A percentile compares a stretch with the other conserved stretches of the same genome.
These are phyloP conservation scores for Gymnocypris eckloni DNA, from an alignment of 2,797 vertebrate species.

Conservation along the genomic window DNA sequence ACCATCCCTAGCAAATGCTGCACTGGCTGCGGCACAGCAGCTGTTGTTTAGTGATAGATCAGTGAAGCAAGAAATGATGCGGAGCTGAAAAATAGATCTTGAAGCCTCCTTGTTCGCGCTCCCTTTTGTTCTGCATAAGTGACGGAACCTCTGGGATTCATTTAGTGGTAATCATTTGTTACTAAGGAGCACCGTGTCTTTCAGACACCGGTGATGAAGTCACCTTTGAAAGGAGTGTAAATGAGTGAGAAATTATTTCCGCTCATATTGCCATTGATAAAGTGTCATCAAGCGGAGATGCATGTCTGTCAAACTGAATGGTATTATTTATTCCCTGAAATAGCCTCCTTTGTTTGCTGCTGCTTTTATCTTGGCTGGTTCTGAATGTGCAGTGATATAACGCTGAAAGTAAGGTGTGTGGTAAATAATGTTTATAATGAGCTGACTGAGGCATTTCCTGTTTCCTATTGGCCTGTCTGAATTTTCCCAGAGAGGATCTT, in stretches of 20 bases:
- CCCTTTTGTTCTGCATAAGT: constrained; percentile 83
- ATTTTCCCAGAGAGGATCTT: constrained; percentile 72
- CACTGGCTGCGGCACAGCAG: constrained; percentile 80
- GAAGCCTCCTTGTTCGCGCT: constrained; percentile 76
- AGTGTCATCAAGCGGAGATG: constrained; percentile 59
- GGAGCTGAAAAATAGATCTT: constrained; percentile 83
- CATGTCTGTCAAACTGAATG: constrained; percentile 55
- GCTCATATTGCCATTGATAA: constrained; percentile 72
- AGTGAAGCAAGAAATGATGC: constrained; percentile 94
- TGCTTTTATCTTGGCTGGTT: constrained; percentile 13
- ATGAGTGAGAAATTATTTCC: constrained; percentile 80
- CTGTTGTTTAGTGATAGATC: constrained; percentile 92
- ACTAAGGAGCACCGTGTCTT: constrained; percentile 81
- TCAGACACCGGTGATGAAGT: constrained; percentile 83
- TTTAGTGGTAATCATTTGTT: constrained; percentile 87
- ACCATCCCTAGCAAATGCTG: constrained; percentile 66
- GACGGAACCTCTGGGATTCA: constrained; percentile 81
- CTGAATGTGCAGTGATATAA: not conserved
- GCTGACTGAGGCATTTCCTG: not conserved
- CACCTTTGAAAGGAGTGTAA: constrained; percentile 85
- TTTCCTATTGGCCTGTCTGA: constrained; percentile 51
- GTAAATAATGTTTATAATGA: not conserved
- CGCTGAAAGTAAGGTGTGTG: constrained; percentile 14
- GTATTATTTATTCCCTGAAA: constrained; percentile 57
- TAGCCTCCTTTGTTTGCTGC: constrained; percentile 51